Evolutionary conservation across 2,797 vertebrate genomes (phyloP), one percentile per base, ranked within the genome.

Genomic region (Lemur catta): DNA sequence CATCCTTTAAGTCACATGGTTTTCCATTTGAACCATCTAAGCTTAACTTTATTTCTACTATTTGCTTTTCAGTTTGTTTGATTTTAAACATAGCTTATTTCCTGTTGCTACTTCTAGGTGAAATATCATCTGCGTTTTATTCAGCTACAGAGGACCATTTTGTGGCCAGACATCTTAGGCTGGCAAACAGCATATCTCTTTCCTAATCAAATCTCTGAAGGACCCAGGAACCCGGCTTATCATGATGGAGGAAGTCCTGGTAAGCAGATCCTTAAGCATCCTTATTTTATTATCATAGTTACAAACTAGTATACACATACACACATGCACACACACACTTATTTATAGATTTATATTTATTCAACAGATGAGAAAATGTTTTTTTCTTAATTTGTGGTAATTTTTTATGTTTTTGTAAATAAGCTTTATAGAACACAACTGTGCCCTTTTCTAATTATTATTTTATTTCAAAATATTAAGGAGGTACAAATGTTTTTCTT

Each of bases 111-210:
- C 48, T 97, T 96, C 38, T 81, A 97, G 97, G 74, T 97, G 79
- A 94, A 95, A 59, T 97, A 97, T 46, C 72, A 38, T 80, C 95
- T 97, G 57, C 92, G 86, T 91, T 95, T 97, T 79, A 33, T 48
- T 55, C 57, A 18, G 22, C 5, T 89, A 43, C 95, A 93, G 63
- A 96, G 87, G 74, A 75, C 72, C 48, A 1, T 94, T 8, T 6
- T 0, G 3, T 72, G 50, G 78, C 71, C 88, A 85, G 81, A 72
- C 0, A 38, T 3, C 5, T 0, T 1, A 38, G 92, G 79, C 69
- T 97, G 96, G 96, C 35, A 86, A 67, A 97, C 84, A 57, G 7
- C 17, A 46, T 55, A 43, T 22, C 96, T 97, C 48, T 97, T 97
- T 89, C 90, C 96, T 61, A 5, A n/a, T 82, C 8, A 2, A 9